These are phyloP conservation scores for Onthophagus sagittarius DNA, from an alignment of 2,888 invertebrate species.

Conservation along the genomic window DNA sequence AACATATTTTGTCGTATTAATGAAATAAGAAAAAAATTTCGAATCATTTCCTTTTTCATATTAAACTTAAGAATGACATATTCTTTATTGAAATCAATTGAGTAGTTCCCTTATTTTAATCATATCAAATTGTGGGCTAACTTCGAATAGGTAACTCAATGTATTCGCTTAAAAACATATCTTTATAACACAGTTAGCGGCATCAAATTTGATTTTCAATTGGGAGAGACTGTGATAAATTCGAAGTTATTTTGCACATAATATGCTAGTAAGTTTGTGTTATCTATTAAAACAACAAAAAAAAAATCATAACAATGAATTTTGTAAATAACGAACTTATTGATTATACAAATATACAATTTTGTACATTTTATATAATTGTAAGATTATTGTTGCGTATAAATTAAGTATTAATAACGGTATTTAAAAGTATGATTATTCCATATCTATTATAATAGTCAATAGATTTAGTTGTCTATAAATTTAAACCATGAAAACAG, in stretches of 20 bases:
- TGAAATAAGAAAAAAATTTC: too few relatives aligned
- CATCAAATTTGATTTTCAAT: neutral
- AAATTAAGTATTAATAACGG: constrained; percentile 3
- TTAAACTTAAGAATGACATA: too few relatives aligned
- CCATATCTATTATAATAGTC: constrained; percentile 7
- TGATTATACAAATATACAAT: constrained; percentile 21
- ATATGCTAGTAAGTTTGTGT: constrained; percentile 39
- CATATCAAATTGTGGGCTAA: too few relatives aligned
- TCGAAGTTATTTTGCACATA: constrained; percentile 30
- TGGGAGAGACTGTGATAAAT: constrained; percentile 27
- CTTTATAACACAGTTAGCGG: neutral
- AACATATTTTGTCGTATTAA: too few relatives aligned
- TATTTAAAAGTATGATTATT: constrained; percentile 15
- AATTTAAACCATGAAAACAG: neutral
- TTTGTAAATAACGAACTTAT: constrained; percentile 16
- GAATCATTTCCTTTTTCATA: too few relatives aligned
- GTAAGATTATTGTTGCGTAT: constrained; percentile 10
- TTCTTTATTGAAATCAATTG: too few relatives aligned
- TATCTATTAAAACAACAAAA: neutral
- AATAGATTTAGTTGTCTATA: neutral
- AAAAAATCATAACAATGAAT: neutral
- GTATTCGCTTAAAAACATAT: constrained; percentile 2
- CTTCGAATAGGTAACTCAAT: too few relatives aligned
- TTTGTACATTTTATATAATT: constrained; percentile 27
- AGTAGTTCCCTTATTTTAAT: too few relatives aligned